Evolutionary conservation across 2,888 invertebrate species (phyloP).

Genomic region (Hydropsyche betteni): DNA sequence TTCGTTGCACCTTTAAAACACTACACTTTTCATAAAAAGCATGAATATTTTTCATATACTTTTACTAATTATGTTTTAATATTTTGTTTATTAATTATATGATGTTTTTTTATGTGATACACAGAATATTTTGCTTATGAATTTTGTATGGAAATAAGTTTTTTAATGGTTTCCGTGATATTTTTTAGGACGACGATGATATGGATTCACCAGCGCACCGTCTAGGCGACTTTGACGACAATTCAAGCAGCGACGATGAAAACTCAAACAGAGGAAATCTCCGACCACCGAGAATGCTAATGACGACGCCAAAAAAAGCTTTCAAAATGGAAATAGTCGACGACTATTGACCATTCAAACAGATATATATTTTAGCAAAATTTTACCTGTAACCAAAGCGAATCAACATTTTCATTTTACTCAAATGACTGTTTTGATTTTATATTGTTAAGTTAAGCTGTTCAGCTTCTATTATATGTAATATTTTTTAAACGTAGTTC

Average conservation of each 20-base stretch:
- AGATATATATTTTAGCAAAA: not conserved
- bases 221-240: conserved; percentile 48
- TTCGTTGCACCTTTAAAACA: not conserved
- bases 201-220: conserved; percentile 47
- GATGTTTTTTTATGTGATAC: too few species aligned
- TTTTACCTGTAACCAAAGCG: too few species aligned
- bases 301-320: conserved; percentile 38
- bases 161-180: too few species aligned
- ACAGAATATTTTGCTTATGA: too few species aligned
- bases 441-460: too few species aligned
- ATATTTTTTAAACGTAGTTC: too few species aligned
- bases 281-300: conserved; percentile 30
- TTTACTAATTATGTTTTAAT: too few species aligned
- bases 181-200: conserved; percentile 46
- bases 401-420: too few species aligned
- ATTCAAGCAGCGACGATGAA: conserved; percentile 47
- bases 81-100: not conserved
- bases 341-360: conserved; percentile 42
- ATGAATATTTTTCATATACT: too few species aligned
- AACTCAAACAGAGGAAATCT: conserved; percentile 23
- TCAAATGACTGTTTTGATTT: too few species aligned
- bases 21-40: not conserved
- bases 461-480: too few species aligned
- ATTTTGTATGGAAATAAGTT: too few species aligned
- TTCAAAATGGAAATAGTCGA: conserved; percentile 51